phyloP scores from a whole-genome alignment of 2,797 vertebrate genomes.

The Labroides dimidiatus region DNA sequence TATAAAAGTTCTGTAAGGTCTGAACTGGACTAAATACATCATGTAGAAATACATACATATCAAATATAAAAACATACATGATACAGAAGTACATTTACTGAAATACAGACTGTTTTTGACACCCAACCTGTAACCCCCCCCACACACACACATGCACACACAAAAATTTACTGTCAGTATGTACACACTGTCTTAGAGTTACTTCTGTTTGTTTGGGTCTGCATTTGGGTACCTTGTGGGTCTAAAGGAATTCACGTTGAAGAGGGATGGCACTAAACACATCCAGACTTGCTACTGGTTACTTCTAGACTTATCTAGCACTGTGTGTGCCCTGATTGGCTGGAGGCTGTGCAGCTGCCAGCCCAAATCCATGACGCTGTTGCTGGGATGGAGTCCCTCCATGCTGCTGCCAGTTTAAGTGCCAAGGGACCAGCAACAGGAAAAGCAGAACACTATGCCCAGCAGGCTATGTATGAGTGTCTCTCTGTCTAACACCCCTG shows the following conservation, averaged over 20 bases:
- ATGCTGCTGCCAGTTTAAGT: slow-evolving; percentile 60
- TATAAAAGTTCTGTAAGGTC: slow-evolving; percentile 12
- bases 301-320: slow-evolving; percentile 55
- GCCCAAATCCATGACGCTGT: slow-evolving; percentile 75
- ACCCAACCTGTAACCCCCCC: not conserved
- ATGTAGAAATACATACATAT: no score
- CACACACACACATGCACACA: not conserved
- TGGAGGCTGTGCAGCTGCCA: slow-evolving; percentile 45
- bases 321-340: slow-evolving; percentile 63
- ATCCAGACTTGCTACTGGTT: slow-evolving; percentile 62
- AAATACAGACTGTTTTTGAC: slow-evolving; percentile 1
- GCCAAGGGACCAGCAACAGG: slow-evolving; percentile 57
- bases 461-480: slow-evolving; percentile 55
- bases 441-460: slow-evolving; percentile 57
- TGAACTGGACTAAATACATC: not conserved
- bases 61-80: no score
- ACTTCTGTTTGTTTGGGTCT: slow-evolving; percentile 31
- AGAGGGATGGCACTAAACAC: slow-evolving; percentile 56
- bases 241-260: slow-evolving; percentile 74
- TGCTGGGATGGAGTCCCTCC: slow-evolving; percentile 76
- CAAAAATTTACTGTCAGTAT: slow-evolving; percentile 1
- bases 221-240: slow-evolving; percentile 69
- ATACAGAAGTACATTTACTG: not conserved
- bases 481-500: slow-evolving; percentile 46
- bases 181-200: slow-evolving; percentile 34